Percentiles rank a stretch among this genome's conserved stretches.
phyloP scores from a whole-genome alignment of 2,888 invertebrate genomes.

The Lutraria lutraria region DNA sequence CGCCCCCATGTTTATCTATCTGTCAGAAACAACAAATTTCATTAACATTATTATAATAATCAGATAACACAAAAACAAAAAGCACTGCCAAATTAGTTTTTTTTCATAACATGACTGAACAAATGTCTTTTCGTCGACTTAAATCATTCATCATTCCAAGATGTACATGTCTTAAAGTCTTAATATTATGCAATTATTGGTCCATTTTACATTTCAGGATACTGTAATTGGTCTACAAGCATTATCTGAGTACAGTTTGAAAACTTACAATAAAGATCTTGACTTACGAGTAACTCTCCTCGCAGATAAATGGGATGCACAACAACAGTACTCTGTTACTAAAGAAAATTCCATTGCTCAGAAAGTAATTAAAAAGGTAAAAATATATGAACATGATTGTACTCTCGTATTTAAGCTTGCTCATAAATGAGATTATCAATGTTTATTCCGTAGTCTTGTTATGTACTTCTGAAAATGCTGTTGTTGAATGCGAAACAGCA shows the following conservation, averaged over 20 bases:
- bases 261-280: slow-evolving; percentile 86
- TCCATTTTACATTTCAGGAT: slow-evolving; percentile 87
- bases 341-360: slow-evolving; percentile 75
- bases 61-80: too few species aligned
- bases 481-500: background rate
- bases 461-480: too few species aligned
- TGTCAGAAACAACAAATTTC: too few species aligned
- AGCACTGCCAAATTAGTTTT: too few species aligned
- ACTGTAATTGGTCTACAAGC: slow-evolving; percentile 90
- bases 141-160: too few species aligned
- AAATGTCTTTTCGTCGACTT: too few species aligned
- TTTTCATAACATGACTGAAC: too few species aligned
- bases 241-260: slow-evolving; percentile 88
- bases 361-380: slow-evolving; percentile 75
- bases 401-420: background rate
- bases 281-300: slow-evolving; percentile 76
- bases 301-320: slow-evolving; percentile 64
- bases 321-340: slow-evolving; percentile 67
- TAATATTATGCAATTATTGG: too few species aligned
- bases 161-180: too few species aligned
- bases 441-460: too few species aligned
- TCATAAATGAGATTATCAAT: background rate
- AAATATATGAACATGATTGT: background rate
- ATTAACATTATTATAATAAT: too few species aligned
- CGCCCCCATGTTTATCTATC: too few species aligned